Evolutionary conservation across 1,140 invertebrate species (phyloP), one percentile per base, ranked within the genome.

Genomic region (Listronotus oregonensis): DNA sequence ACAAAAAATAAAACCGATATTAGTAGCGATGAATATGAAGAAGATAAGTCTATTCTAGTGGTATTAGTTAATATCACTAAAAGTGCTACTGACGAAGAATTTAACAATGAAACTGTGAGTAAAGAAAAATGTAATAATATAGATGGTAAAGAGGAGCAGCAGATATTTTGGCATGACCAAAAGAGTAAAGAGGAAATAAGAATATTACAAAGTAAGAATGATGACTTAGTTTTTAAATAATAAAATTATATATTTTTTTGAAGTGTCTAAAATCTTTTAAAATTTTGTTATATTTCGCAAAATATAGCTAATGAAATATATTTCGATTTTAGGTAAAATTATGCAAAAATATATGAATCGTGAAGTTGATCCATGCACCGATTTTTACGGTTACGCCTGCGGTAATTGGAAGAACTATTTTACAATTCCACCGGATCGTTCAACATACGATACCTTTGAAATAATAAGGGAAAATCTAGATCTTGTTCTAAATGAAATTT

Each of bases 321-420:
- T 1, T 37, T 37, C 8, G 3, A 37, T 37, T 37, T 55, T 58
- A 82, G 82, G 80, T 47, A 82, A 84, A 67, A 86, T 89, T 66
- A 92, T 92, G 89, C 80, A 82, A 62, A 84, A 86, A 63, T 91
- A 89, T 69, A 94, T 96, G 90, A 90, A 96, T 73, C 77, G 73
- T 0, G 80, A 77, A 21, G 85, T 85, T 0, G 86, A 96, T 80
- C 95, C 95, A 0, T 98, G 95, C 76, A 80, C 89, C 4, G 94
- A 98, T 77, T 98, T 97, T 77, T 97, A 95, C 78, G 85, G 92
- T 70, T 97, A 90, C 72, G 89, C 93, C 0, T 97, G 95, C 75
- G 93, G 93, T 4, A 91, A 92, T 67, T 95, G 93, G 93, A 86
- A 88, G 27, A 85, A 85, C 27, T 81, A 87, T 43, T 92, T 95